Evolutionary conservation across 2,888 invertebrate genomes (phyloP).

Genomic region (Mimas tiliae): DNA sequence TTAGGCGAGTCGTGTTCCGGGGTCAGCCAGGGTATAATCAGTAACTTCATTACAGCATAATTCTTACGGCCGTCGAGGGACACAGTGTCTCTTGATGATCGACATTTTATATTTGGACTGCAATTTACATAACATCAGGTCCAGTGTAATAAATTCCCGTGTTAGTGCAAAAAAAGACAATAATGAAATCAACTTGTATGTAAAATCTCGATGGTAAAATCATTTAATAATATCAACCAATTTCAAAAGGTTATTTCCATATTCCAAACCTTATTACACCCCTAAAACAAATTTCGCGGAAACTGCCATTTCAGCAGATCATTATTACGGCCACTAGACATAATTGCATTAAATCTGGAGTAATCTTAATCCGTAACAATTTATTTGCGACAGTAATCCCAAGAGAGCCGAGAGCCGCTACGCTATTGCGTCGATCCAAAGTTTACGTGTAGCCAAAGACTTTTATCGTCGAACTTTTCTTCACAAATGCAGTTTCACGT

Average conservation of each 20-base stretch:
- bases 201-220: too few species aligned
- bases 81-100: too few species aligned
- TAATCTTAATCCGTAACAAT: constrained; percentile 43
- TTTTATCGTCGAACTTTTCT: constrained; percentile 45
- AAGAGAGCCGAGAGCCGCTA: constrained; percentile 36
- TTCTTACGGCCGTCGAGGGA: too few species aligned
- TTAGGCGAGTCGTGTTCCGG: too few species aligned
- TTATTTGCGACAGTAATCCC: constrained; percentile 52
- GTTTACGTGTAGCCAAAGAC: constrained; percentile 40
- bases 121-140: too few species aligned
- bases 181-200: too few species aligned
- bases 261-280: neutral
- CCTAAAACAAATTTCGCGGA: constrained; percentile 29
- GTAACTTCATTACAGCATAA: too few species aligned
- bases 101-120: too few species aligned
- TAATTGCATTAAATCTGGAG: constrained; percentile 55
- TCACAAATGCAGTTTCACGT: constrained; percentile 34
- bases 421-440: constrained; percentile 30
- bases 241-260: neutral
- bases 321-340: constrained; percentile 53
- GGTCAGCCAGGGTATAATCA: too few species aligned
- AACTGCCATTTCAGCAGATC: constrained; percentile 45
- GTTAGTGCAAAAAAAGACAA: too few species aligned
- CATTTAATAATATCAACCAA: neutral
- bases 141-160: too few species aligned